These are phyloP conservation scores for Mimachlamys varia DNA, from an alignment of 2,888 invertebrate species.

Conservation along the genomic window DNA sequence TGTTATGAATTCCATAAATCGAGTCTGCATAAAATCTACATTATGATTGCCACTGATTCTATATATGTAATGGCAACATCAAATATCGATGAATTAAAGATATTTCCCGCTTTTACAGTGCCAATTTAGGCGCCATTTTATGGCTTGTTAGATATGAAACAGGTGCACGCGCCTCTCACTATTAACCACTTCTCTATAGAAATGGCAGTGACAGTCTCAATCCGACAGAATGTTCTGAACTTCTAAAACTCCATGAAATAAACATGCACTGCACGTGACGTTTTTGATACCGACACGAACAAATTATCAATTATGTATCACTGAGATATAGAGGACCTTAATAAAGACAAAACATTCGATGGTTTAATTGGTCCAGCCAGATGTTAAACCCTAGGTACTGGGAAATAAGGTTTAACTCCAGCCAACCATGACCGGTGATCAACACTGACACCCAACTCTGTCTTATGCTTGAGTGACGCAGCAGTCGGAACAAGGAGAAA, in stretches of 20 bases:
- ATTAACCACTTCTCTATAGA: background rate
- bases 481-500: background rate
- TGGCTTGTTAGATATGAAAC: background rate
- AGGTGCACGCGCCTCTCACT: background rate
- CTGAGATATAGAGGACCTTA: background rate
- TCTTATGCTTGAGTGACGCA: background rate
- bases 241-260: background rate
- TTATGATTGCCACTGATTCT: too few relatives aligned
- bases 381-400: background rate
- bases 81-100: too few relatives aligned
- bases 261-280: slow-evolving; percentile 1
- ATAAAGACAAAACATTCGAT: background rate
- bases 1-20: too few relatives aligned
- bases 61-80: too few relatives aligned
- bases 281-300: background rate
- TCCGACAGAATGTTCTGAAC: background rate
- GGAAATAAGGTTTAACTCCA: background rate
- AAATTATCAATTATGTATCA: background rate
- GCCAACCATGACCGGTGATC: background rate
- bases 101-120: background rate
- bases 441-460: background rate
- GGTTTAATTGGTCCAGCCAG: background rate
- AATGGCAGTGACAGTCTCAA: background rate
- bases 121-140: background rate
- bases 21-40: too few relatives aligned